A percentile compares a stretch with the other conserved stretches of the same genome.
These are phyloP conservation scores for Ammodytes marinus DNA, from an alignment of 2,113 vertebrate genomes.

Conservation along the genomic window DNA sequence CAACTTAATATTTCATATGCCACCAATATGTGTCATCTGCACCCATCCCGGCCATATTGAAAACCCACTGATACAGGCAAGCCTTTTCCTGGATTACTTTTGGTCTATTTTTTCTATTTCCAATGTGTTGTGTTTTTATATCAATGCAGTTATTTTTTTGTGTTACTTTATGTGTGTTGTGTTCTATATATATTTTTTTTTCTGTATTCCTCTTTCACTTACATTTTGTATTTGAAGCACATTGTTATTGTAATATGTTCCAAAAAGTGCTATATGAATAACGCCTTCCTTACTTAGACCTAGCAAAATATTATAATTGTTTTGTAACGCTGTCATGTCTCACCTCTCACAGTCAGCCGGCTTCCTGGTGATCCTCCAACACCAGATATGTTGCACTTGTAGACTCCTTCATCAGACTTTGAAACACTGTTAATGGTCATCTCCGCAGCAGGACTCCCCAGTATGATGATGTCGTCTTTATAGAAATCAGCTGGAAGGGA, in stretches of 20 bases:
- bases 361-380: not conserved
- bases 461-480: accelerated
- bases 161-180: too few species aligned
- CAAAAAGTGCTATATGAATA: too few species aligned
- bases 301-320: not conserved
- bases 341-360: conserved; percentile 1
- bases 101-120: too few species aligned
- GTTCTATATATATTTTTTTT: too few species aligned
- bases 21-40: not conserved
- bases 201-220: too few species aligned
- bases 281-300: not conserved
- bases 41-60: not conserved
- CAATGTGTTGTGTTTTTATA: too few species aligned
- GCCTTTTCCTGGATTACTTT: too few species aligned
- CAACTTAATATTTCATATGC: not conserved
- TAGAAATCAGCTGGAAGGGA: conserved; percentile 1
- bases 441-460: not conserved
- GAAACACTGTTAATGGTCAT: not conserved
- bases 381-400: conserved; percentile 23
- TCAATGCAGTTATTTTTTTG: too few species aligned
- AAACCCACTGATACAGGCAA: too few species aligned
- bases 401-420: conserved; percentile 23
- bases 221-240: too few species aligned
- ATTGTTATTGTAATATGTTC: too few species aligned
- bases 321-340: not conserved